Conservation (phyloP, 2,888 invertebrate genomes). For the Erebia epiphron region DNA sequence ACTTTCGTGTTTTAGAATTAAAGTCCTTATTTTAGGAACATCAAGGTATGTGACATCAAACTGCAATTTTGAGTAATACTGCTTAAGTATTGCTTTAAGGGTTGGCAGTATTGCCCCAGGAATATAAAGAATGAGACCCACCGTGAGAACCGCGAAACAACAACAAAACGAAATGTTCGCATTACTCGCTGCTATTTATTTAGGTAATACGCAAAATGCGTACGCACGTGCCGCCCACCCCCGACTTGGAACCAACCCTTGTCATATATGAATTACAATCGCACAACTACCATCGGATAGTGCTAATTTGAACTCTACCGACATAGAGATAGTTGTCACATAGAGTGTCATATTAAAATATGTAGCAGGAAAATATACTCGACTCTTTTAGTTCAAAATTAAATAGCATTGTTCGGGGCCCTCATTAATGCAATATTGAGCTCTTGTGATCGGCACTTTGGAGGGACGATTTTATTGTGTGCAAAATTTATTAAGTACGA, state of each 20-base stretch:
- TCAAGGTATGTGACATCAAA: no score
- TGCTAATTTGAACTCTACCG: conserved; percentile 49
- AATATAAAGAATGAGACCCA: conserved; percentile 26
- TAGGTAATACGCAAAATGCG: conserved; percentile 79
- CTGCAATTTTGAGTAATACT: no score
- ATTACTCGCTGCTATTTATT: conserved; percentile 71
- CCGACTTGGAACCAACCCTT: conserved; percentile 54
- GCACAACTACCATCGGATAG: conserved; percentile 27
- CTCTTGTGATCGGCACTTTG: conserved; percentile 56
- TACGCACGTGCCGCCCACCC: conserved; percentile 66
- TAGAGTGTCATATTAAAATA: conserved; percentile 32
- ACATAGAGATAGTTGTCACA: conserved; percentile 31
- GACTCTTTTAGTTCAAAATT: conserved; percentile 73
- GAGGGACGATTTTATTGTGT: conserved; percentile 72
- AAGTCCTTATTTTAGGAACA: no score
- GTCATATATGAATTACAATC: conserved; percentile 43
- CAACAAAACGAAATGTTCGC: conserved; percentile 55
- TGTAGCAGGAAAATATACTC: conserved; percentile 52
- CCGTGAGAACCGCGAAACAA: conserved; percentile 65
- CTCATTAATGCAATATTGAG: conserved; percentile 79
- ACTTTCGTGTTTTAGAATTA: no score
- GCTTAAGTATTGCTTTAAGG: no score
- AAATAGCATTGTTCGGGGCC: conserved; percentile 77
- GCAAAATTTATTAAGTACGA: conserved; percentile 66
- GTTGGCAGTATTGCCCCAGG: no score